Evolutionary conservation across 1,140 invertebrate genomes (phyloP).

Genomic region (Capitella teleta): DNA sequence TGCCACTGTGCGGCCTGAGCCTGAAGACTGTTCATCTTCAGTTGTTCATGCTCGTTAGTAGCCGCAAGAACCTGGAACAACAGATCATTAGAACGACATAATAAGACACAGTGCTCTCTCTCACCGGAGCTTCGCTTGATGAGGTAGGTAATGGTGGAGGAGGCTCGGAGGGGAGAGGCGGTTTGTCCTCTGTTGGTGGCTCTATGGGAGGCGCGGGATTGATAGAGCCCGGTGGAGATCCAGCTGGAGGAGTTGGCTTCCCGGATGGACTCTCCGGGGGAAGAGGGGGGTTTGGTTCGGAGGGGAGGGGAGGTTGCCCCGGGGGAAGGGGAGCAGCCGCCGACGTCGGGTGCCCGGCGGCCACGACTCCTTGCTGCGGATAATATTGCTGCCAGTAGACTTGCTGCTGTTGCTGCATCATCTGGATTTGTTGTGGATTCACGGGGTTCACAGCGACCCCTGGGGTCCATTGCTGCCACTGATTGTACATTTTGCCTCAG

Average conservation of each 20-base stretch:
- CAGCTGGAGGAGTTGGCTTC: too few relatives aligned
- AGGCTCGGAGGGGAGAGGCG: neutral
- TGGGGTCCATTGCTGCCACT: too few relatives aligned
- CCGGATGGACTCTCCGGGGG: too few relatives aligned
- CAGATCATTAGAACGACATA: neutral
- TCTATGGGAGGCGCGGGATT: neutral
- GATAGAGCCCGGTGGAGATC: neutral
- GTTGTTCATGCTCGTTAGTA: conserved; percentile 10
- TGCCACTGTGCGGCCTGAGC: conserved; percentile 22
- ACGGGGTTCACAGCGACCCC: too few relatives aligned
- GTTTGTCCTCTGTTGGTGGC: neutral
- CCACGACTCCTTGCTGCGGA: neutral
- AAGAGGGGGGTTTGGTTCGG: too few relatives aligned
- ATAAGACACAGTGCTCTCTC: neutral
- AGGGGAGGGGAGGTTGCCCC: neutral
- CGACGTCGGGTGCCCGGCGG: neutral
- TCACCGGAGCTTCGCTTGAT: neutral
- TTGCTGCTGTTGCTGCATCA: conserved; percentile 2
- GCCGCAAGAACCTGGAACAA: neutral
- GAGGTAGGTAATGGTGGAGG: too few relatives aligned
- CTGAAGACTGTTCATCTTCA: conserved; percentile 16
- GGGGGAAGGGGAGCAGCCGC: neutral
- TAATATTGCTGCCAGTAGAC: conserved; percentile 1
- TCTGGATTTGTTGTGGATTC: too few relatives aligned
- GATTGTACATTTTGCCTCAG: too few relatives aligned